These are phyloP conservation scores for Mustelus asterias DNA, from an alignment of 2,113 vertebrate genomes.

Conservation along the genomic window DNA sequence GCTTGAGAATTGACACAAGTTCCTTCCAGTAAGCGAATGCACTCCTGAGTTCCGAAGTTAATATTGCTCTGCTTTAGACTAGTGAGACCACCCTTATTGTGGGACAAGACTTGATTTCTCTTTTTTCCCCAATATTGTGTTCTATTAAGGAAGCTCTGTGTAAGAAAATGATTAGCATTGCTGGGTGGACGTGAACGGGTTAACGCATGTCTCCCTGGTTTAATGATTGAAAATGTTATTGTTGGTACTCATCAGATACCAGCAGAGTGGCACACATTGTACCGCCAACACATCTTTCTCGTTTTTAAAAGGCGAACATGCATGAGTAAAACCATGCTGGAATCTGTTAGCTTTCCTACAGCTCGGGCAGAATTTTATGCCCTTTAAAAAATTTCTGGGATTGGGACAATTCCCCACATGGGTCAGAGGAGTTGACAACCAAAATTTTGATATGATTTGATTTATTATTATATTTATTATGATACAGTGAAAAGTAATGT, in stretches of 20 bases:
- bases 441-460: background rate
- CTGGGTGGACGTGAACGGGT: background rate
- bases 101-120: background rate
- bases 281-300: background rate
- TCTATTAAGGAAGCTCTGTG: background rate
- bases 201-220: background rate
- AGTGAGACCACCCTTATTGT: background rate
- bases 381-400: background rate
- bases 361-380: background rate
- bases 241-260: background rate
- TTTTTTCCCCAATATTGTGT: background rate
- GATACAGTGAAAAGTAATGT: background rate
- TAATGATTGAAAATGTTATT: background rate
- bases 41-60: background rate
- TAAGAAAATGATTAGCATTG: background rate
- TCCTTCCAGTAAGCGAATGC: background rate
- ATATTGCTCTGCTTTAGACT: background rate
- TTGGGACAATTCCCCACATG: background rate
- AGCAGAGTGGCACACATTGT: background rate
- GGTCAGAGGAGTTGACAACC: background rate
- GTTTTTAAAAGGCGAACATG: background rate
- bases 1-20: background rate
- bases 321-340: background rate
- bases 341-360: background rate
- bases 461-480: too few species aligned